Conservation (phyloP, 2,797 vertebrate species). For the Lacerta viridis region DNA sequence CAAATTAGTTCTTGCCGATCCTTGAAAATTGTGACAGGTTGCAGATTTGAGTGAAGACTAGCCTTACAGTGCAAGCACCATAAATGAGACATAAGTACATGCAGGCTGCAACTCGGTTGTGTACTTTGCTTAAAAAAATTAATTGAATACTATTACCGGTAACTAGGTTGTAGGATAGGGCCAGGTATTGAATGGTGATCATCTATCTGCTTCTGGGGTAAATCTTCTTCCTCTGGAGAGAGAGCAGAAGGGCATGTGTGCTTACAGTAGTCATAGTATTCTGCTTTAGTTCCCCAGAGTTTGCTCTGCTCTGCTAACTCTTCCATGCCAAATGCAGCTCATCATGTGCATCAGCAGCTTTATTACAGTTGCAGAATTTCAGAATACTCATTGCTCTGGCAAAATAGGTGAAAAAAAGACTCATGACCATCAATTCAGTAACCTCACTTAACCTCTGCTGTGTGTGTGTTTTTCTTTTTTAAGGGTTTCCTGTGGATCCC, state of each 20-base stretch:
- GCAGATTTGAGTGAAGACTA: neutral
- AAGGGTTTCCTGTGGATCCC: constrained; percentile 92
- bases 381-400: neutral
- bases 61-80: neutral
- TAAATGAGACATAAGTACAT: neutral
- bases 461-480: constrained; percentile 22
- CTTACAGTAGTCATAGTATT: neutral
- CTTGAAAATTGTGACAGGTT: neutral
- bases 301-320: neutral
- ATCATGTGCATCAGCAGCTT: no score
- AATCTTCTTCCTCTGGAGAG: neutral
- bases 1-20: neutral
- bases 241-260: neutral
- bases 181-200: neutral
- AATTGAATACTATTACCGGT: neutral
- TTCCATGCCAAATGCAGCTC: no score
- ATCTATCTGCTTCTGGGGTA: neutral
- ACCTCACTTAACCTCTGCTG: neutral
- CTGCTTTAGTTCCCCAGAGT: neutral
- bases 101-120: neutral
- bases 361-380: neutral
- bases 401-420: neutral
- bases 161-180: neutral
- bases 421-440: neutral
- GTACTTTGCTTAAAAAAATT: neutral